phyloP scores from a whole-genome alignment of 2,888 invertebrate genomes.

The Chirona hameri region DNA sequence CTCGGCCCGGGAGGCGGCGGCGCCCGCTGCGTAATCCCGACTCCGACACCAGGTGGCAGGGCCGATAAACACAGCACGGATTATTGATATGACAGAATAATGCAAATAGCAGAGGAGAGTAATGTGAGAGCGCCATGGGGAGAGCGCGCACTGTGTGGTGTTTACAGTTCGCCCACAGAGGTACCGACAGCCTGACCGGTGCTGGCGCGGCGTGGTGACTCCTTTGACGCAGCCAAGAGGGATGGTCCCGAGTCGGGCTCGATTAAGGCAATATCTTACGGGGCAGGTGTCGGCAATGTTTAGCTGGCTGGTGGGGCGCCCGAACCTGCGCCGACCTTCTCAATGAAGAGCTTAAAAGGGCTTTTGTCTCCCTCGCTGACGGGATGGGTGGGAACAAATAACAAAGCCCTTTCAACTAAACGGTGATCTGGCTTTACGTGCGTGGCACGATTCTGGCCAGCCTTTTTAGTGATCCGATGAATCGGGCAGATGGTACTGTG shows the following conservation, averaged over 20 bases:
- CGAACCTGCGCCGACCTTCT: neutral
- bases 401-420: neutral
- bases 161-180: neutral
- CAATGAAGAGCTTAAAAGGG: neutral
- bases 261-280: constrained; percentile 12
- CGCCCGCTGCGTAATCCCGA: neutral
- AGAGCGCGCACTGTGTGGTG: neutral
- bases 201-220: neutral
- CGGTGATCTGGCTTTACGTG: neutral
- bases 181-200: neutral
- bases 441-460: neutral
- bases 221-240: neutral
- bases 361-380: neutral
- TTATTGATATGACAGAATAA: constrained; percentile 29
- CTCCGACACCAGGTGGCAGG: neutral
- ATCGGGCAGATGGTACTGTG: neutral
- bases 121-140: neutral
- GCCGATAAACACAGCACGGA: constrained; percentile 23
- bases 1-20: neutral
- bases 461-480: neutral
- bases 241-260: neutral
- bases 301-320: neutral
- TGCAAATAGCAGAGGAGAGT: constrained; percentile 9
- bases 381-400: neutral
- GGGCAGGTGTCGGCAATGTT: neutral